Evolutionary conservation across 2,113 vertebrate species (phyloP), one percentile per base, ranked within the genome.

Genomic region (Silurus glanis): DNA sequence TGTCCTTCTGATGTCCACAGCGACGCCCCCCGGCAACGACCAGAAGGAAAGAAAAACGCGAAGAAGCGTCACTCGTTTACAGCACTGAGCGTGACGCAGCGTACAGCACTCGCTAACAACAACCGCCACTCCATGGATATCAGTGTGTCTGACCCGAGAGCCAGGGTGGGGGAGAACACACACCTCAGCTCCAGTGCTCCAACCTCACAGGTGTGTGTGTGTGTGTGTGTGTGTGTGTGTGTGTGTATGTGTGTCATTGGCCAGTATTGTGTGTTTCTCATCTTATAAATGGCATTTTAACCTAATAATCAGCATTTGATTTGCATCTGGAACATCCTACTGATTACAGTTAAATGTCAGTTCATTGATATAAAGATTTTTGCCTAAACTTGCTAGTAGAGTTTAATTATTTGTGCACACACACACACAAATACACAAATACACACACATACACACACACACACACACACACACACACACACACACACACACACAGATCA

Each of bases 41-140:
- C 90, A 0, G 97, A 99, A 67, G 96, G 97, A 91, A 99, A 99
- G 96, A 99, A 99, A 93, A 99, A 99, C 0, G 90, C 98, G 91
- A 99, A 99, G 95, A 99, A 99, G 89, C 95, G 98, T 0, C 98
- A 99, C 86, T 99, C 98, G 55, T 99, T 99, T 93, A 97, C 97
- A 0, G 96, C 98, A 0, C 95, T 99, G 90, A 98, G 97, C 45
- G 96, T 98, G 94, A 98, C 96, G 0, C 98, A 99, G 94, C 96
- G 97, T 85, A 95, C 97, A 21, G 96, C 95, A 0, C 28, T 90
- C n/a, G 80, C 83, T 47, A 84, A 96, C 85, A 97, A 97, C 94
- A 98, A 99, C 94, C 95, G 98, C 87, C 98, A 98, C 92, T 99
- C 98, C 90, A 99, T 99, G 98, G 98, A 99, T 93, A 99, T 99